Evolutionary conservation across 2,797 vertebrate genomes (phyloP).

Genomic region (Pseudochaenichthys georgianus): DNA sequence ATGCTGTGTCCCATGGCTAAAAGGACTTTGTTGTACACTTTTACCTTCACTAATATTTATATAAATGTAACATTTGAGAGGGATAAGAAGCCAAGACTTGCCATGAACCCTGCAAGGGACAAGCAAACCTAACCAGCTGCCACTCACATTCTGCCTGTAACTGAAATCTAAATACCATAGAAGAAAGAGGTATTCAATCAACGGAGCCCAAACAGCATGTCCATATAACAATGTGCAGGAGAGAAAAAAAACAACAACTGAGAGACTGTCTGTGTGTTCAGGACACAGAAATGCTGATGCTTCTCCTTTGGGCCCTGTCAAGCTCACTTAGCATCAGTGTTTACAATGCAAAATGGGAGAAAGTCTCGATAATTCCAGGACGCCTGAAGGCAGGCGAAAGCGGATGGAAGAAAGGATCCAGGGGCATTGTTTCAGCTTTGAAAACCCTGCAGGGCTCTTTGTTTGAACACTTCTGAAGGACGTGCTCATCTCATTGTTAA

Average conservation of each 20-base stretch:
- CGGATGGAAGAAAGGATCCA: slow-evolving; percentile 30
- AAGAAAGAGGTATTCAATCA: slow-evolving; percentile 16
- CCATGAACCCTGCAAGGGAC: neutral
- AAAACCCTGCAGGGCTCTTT: slow-evolving; percentile 31
- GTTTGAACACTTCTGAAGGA: slow-evolving; percentile 60
- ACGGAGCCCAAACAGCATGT: neutral
- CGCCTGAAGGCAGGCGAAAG: slow-evolving; percentile 34
- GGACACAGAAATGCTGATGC: slow-evolving; percentile 69
- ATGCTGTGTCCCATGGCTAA: too few relatives aligned
- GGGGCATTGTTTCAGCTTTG: slow-evolving; percentile 30
- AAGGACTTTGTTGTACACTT: too few relatives aligned
- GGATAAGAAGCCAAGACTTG: slow-evolving; percentile 11
- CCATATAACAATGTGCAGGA: slow-evolving; percentile 8
- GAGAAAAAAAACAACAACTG: slow-evolving; percentile 2
- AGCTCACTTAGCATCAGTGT: slow-evolving; percentile 63
- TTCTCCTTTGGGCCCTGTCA: slow-evolving; percentile 73
- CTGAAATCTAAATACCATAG: slow-evolving; percentile 7
- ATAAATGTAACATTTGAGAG: slow-evolving; percentile 11
- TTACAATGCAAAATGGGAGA: slow-evolving; percentile 55
- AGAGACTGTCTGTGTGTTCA: slow-evolving; percentile 23
- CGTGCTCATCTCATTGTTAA: slow-evolving; percentile 51
- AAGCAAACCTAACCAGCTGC: slow-evolving; percentile 11
- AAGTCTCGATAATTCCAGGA: slow-evolving; percentile 48
- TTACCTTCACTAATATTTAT: neutral
- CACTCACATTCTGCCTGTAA: slow-evolving; percentile 10